Base-by-base conservation (phyloP, 2,888 invertebrate genomes). In the Colletes collaris region DNA sequence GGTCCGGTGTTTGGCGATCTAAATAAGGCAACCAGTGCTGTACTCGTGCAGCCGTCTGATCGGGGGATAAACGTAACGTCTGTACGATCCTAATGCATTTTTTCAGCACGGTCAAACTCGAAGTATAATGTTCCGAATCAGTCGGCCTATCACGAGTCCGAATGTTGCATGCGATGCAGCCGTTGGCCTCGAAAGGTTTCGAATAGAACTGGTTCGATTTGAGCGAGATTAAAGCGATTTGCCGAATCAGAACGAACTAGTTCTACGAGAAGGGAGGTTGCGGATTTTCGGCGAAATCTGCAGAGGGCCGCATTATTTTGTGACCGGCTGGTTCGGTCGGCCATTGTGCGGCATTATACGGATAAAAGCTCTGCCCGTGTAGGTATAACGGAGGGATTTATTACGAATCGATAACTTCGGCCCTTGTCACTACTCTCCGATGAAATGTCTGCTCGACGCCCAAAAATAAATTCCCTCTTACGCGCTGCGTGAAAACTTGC, bases 341-440 rank as follows among this genome's bases (percentile, higher is more conserved):
- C 85, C 83, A 88, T 89, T 87, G 85, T 86, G 81, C 77, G 84
- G 85, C 82, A 88, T 89, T 89, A 88, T 87, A 82, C 83, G 89
- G 87, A 89, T 89, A 89, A 87, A 87, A 88, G 88, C 88, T 77
- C 71, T 75, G 81, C 62, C 83, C 82, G 81, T 81, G 76, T 86
- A 80, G 79, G 79, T 88, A 87, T 87, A 88, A 81, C 83, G 78
- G 79, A 81, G 82, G 86, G 88, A 89, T 89, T 89, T 89, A 89
- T 89, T 88, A 88, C 87, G 84, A 89, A 89, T 89, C 88, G 85
- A 89, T 89, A 88, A 88, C 83, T 88, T 81, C 84, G 81, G 87
- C 83, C 79, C 84, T 87, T 84, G 88, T 88, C 87, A 88, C 82
- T 83, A 86, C 81, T 81, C 81, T 74, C 68, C 87, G 86, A 87